phyloP scores from a whole-genome alignment of 2,888 invertebrate species.

The Sussaba pulchella region DNA sequence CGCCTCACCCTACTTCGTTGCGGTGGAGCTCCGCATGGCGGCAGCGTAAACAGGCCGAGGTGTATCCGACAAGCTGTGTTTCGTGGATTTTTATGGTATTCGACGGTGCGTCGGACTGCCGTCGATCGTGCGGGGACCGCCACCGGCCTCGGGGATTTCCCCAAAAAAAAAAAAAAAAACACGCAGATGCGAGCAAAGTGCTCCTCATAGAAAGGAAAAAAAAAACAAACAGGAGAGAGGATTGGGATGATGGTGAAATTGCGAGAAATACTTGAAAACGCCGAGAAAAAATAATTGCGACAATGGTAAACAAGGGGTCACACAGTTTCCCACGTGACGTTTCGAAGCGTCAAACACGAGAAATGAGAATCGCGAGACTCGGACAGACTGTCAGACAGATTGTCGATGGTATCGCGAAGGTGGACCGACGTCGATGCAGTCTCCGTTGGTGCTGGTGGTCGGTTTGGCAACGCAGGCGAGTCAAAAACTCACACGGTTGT shows the following conservation, averaged over 20 bases:
- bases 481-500: slow-evolving; percentile 7
- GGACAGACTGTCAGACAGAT: neutral
- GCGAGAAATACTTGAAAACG: no score
- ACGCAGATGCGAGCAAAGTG: no score
- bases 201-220: no score
- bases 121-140: slow-evolving; percentile 48
- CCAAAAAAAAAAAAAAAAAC: no score
- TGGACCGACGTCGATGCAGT: slow-evolving; percentile 20
- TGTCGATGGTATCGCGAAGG: slow-evolving; percentile 7
- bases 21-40: slow-evolving; percentile 35
- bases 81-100: no score
- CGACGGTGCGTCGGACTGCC: slow-evolving; percentile 52
- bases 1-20: slow-evolving; percentile 20
- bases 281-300: no score
- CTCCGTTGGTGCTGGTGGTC: neutral
- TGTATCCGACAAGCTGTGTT: no score
- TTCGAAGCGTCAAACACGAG: slow-evolving; percentile 18
- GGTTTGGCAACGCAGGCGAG: slow-evolving; percentile 63
- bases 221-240: no score
- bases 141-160: slow-evolving; percentile 27
- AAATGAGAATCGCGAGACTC: neutral
- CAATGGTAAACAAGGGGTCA: slow-evolving; percentile 63
- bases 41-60: slow-evolving; percentile 59
- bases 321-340: slow-evolving; percentile 71
- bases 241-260: no score